phyloP scores from a whole-genome alignment of 2,888 invertebrate genomes.

The Cerceris ruficornis region DNA sequence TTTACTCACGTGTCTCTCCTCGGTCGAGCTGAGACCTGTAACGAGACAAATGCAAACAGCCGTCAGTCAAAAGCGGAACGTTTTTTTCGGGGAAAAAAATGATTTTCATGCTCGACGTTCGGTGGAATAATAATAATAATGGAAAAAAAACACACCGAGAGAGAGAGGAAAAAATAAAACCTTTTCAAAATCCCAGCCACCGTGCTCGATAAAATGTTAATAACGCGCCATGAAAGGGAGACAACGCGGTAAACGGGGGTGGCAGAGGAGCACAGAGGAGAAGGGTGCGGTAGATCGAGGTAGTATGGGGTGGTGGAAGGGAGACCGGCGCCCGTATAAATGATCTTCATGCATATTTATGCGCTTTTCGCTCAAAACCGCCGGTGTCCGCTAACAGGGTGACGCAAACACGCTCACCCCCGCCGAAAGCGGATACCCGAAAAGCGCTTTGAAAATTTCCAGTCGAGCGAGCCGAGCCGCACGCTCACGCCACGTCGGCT shows the following conservation, averaged over 20 bases:
- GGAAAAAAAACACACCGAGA: neutral
- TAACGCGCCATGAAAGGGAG: constrained; percentile 65
- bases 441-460: constrained; percentile 78
- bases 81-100: constrained; percentile 28
- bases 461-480: constrained; percentile 63
- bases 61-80: constrained; percentile 53
- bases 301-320: constrained; percentile 35
- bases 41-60: constrained; percentile 68
- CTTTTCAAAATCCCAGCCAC: constrained; percentile 44
- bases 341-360: constrained; percentile 81
- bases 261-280: constrained; percentile 23
- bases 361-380: constrained; percentile 78
- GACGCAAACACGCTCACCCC: constrained; percentile 71
- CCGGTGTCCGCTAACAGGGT: constrained; percentile 73
- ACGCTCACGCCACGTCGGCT: constrained; percentile 60
- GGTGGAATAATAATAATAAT: constrained; percentile 23
- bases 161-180: neutral
- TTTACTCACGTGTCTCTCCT: constrained; percentile 86
- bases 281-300: constrained; percentile 21
- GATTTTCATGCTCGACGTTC: constrained; percentile 42
- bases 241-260: constrained; percentile 23
- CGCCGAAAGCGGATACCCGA: constrained; percentile 74
- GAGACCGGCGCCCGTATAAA: constrained; percentile 75
- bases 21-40: constrained; percentile 85
- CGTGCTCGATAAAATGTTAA: constrained; percentile 75